These are phyloP conservation scores for Phoenicopterus ruber DNA, from an alignment of 2,113 vertebrate genomes.

Conservation along the genomic window DNA sequence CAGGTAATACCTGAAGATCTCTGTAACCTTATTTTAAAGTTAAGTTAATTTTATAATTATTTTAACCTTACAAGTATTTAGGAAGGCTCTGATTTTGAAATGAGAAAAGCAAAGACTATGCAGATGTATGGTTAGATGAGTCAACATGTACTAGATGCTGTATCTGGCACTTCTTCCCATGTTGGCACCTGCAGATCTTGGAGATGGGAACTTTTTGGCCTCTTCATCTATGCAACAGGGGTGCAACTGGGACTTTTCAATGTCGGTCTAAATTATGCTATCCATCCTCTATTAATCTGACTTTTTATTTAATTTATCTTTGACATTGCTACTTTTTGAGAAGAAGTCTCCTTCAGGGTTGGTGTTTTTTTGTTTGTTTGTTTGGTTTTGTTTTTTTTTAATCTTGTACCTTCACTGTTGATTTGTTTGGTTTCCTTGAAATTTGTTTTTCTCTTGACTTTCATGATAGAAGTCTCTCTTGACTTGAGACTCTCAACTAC, in stretches of 20 bases:
- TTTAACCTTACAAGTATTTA: not conserved
- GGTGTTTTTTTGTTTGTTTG: too few relatives aligned
- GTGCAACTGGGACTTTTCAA: not conserved
- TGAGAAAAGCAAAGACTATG: not conserved
- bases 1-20: not conserved
- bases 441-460: not conserved
- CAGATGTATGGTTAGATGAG: not conserved
- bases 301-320: not conserved
- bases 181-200: not conserved
- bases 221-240: not conserved
- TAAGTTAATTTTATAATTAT: not conserved
- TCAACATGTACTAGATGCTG: not conserved
- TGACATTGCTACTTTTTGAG: not conserved
- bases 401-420: not conserved
- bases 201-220: not conserved
- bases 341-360: not conserved
- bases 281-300: not conserved
- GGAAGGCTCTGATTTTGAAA: not conserved
- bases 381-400: not conserved
- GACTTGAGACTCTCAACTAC: not conserved
- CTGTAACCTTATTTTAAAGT: not conserved
- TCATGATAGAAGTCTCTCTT: not conserved
- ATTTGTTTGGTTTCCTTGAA: not conserved
- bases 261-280: not conserved
- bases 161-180: not conserved